Base-by-base conservation (phyloP, 2,888 invertebrate genomes). In the Drosophila pseudotakahashii region DNA sequence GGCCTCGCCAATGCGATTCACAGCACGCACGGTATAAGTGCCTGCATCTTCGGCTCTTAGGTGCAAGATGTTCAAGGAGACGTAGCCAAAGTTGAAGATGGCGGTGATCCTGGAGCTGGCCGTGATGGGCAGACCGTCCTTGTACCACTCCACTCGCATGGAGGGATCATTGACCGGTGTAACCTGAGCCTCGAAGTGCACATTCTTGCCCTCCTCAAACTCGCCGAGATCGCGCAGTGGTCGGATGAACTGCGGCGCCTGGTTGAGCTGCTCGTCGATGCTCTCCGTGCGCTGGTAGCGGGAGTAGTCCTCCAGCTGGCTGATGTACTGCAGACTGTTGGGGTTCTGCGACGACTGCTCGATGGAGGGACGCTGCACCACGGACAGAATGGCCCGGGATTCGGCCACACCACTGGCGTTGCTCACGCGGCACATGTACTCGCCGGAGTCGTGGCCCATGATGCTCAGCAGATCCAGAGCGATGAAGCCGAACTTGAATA, bases 51-150 rank as follows among this genome's bases (percentile, higher is more conserved):
- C 99, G 94, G 96, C 95, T 94, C 98, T 96, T 94, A 98, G 96
- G 95, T 98, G 98, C 96, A 98, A 94, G 93, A 99, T 98, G 93
- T 98, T 98, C 91, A 99, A 96, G 93, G 98, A 98, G 94, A 98
- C 98, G 94, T 98, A 98, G 92, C 98, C 98, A 95, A 99, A 98
- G 95, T 98, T 99, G 95, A 98, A 98, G 94, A 98, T 97, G 92
- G 98, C 97, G 92, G 97, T 97, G 93, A 98, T 98, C 93, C 98
- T 95, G 92, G 98, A 98, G 93, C 99, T 98, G 91, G 98, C 98
- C 93, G 98, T 98, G 89, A 99, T 96, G 32, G 98, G 95, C 92
- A 96, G 95, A 81, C 98, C 98, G 94, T 97, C 97, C 93, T 97
- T 97, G 93, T 96, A 97, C 98, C 98, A 98, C 93, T 98, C 97